Percentiles rank a stretch among this genome's conserved stretches.
phyloP scores from a whole-genome alignment of 2,888 invertebrate genomes.

The Chrysomela aeneicollis region DNA sequence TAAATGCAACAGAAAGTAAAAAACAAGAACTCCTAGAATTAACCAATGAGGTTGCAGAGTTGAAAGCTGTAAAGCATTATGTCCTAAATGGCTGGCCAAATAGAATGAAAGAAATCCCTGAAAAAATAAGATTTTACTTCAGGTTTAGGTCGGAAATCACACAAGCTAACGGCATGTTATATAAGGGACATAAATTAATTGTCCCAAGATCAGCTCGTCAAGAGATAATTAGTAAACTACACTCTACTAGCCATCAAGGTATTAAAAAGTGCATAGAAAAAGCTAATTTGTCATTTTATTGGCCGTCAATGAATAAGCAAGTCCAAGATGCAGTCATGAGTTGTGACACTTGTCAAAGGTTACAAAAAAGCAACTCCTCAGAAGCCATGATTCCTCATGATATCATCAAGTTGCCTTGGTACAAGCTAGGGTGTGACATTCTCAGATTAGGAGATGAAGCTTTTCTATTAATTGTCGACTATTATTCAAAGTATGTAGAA shows the following conservation, averaged over 20 bases:
- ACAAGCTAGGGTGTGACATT: neutral
- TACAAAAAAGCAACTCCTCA: too few species aligned
- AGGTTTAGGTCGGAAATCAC: neutral
- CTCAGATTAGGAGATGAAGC: neutral
- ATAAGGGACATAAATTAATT: conserved; percentile 1
- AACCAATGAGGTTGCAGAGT: conserved; percentile 1
- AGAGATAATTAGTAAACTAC: too few species aligned
- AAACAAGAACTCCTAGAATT: neutral
- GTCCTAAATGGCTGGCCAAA: neutral
- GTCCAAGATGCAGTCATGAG: too few species aligned
- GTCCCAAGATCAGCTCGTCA: too few species aligned
- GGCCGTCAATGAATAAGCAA: too few species aligned
- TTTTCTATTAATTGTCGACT: neutral
- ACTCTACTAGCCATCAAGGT: too few species aligned
- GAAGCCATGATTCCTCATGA: conserved; percentile 6
- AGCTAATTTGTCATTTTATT: too few species aligned
- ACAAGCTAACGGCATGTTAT: neutral
- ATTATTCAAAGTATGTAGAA: conserved; percentile 1
- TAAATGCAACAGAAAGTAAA: conserved; percentile 9
- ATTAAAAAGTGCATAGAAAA: too few species aligned
- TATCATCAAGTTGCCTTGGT: neutral
- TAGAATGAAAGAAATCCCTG: neutral
- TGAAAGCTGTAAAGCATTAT: neutral
- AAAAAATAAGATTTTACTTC: neutral
- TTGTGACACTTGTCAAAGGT: too few species aligned